Evolutionary conservation across 2,888 invertebrate genomes (phyloP), one percentile per base, ranked within the genome.

Genomic region (Tetheella fluctuosa): DNA sequence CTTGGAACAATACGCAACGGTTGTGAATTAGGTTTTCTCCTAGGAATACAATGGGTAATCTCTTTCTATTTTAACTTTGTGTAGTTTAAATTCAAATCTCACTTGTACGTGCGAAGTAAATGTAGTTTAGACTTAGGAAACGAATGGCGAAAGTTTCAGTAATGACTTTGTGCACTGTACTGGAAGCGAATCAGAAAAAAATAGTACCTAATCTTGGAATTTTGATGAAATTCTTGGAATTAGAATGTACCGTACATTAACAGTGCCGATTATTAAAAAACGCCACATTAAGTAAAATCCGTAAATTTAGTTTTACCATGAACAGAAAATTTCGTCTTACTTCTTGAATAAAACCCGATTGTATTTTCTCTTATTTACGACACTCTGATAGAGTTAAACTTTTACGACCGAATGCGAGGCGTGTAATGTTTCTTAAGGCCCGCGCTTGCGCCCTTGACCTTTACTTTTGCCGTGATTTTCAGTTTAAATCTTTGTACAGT

Each of bases 401-500:
- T 71, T 74, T 64, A 73, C 60, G 65, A 71, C 57, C 59, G 37
- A 59, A 57, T 62, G 59, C 58, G 57, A 55, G 55, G 53, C 48
- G 55, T 68, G 64, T 68, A 57, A 68, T 70, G 53, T 69, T 63
- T 57, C 25, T 59, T 59, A 61, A 61, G 61, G 64, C 34, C 54
- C 64, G 54, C 54, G 64, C 64, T 59, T 67, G 28, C 58, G 65
- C 30, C 70, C 67, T 66, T 72, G 69, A 70, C 73, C 69, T 68
- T 65, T 48, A 20, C 48, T 20, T 1, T 48, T 8, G 10, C 48
- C 48, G 20, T 25, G 25, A 23, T 53, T 53, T 53, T 53, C 53
- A 53, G 13, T 15, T 15, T n/a, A 53, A 25, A 28, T n/a, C n/a
- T 25, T 53, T 23, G 28, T 25, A 57, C 57, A 3, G 52, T 15